These are phyloP conservation scores for Columba livia DNA, from an alignment of 2,113 vertebrate species.

Conservation along the genomic window DNA sequence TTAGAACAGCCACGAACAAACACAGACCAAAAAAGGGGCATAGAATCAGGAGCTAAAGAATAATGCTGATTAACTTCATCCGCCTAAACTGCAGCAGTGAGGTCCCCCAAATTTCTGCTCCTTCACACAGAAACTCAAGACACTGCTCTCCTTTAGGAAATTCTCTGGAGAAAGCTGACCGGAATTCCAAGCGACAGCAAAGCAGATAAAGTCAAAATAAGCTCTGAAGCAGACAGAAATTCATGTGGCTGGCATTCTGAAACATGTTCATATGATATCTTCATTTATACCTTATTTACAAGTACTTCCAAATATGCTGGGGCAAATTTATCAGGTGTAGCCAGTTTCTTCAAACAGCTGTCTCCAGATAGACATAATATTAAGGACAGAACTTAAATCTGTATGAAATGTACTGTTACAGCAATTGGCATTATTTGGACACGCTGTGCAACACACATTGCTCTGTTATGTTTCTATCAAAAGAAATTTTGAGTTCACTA, in stretches of 20 bases:
- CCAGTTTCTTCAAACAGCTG: background rate
- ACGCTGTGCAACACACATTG: background rate
- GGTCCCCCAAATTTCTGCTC: background rate
- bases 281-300: background rate
- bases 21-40: background rate
- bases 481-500: background rate
- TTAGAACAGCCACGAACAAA: background rate
- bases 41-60: background rate
- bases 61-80: background rate
- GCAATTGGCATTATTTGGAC: background rate
- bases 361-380: background rate
- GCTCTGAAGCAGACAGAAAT: background rate
- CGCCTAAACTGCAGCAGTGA: background rate
- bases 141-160: background rate
- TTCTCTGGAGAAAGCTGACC: background rate
- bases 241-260: background rate
- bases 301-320: background rate
- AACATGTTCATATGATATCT: background rate
- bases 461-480: background rate
- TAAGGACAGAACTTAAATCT: background rate
- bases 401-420: background rate
- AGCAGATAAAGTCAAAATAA: background rate
- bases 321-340: background rate
- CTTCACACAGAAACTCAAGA: background rate
- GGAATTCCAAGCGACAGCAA: background rate